Evolutionary conservation across 2,113 vertebrate genomes (phyloP).

Genomic region (Trematomus loennbergii): DNA sequence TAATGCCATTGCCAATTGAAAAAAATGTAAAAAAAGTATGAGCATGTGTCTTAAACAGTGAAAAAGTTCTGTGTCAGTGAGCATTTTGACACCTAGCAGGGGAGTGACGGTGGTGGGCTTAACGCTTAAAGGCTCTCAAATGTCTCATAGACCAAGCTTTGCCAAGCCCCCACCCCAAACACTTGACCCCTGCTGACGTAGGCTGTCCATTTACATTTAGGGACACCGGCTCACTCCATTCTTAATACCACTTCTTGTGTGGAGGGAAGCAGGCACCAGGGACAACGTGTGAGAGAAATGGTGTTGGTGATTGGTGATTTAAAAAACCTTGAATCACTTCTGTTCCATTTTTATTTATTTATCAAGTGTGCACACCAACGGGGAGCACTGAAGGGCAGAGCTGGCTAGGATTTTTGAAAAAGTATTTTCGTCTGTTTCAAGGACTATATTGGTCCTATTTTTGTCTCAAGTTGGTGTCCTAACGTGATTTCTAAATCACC

Average conservation of each 20-base stretch:
- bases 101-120: conserved; percentile 70
- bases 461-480: conserved; percentile 53
- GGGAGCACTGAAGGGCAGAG: conserved; percentile 54
- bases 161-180: conserved; percentile 80
- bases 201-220: conserved; percentile 81
- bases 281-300: conserved; percentile 51
- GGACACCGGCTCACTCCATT: conserved; percentile 75
- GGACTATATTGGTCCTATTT: conserved; percentile 47
- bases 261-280: conserved; percentile 64
- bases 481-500: conserved; percentile 53
- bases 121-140: conserved; percentile 83
- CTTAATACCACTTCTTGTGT: conserved; percentile 69
- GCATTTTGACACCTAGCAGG: conserved; percentile 79
- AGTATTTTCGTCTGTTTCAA: conserved; percentile 52
- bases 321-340: not conserved
- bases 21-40: conserved; percentile 11
- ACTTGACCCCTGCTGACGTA: conserved; percentile 81
- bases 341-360: not conserved
- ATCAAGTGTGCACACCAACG: conserved; percentile 7
- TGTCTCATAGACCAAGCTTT: conserved; percentile 75
- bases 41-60: conserved; percentile 34
- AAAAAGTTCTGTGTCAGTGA: conserved; percentile 57
- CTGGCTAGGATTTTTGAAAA: conserved; percentile 68
- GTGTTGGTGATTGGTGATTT: not conserved
- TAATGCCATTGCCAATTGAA: conserved; percentile 11